Conservation (phyloP, 2,797 vertebrate species). For the Coendou prehensilis region DNA sequence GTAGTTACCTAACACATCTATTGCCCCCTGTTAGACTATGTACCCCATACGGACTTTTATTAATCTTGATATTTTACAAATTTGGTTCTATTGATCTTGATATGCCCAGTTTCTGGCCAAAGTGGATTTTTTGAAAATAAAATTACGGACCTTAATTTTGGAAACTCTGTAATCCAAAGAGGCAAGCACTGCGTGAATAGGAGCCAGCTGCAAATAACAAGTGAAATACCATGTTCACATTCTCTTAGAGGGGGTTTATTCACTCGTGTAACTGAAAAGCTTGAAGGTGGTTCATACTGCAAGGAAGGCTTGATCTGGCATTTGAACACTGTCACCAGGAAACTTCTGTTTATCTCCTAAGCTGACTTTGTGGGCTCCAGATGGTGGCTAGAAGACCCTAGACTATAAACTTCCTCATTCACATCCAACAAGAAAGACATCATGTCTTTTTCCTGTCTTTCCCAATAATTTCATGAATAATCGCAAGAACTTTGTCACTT, state of each 20-base stretch:
- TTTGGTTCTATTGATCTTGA: background rate
- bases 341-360: background rate
- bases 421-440: background rate
- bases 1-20: no score
- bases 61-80: background rate
- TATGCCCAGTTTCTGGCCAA: background rate
- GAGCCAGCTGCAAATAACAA: background rate
- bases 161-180: background rate
- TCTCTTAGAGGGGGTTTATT: background rate
- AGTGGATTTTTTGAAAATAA: slow-evolving; percentile 3
- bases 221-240: background rate
- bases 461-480: background rate
- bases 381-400: background rate
- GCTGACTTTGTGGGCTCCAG: background rate
- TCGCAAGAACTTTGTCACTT: background rate
- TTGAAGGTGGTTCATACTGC: background rate
- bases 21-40: background rate
- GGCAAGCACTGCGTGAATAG: background rate
- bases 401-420: background rate
- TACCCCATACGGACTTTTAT: background rate
- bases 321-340: background rate
- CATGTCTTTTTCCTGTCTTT: background rate
- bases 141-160: background rate
- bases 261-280: background rate
- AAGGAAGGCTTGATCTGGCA: background rate